phyloP scores from a whole-genome alignment of 2,888 invertebrate genomes.

The Patella caerulea region DNA sequence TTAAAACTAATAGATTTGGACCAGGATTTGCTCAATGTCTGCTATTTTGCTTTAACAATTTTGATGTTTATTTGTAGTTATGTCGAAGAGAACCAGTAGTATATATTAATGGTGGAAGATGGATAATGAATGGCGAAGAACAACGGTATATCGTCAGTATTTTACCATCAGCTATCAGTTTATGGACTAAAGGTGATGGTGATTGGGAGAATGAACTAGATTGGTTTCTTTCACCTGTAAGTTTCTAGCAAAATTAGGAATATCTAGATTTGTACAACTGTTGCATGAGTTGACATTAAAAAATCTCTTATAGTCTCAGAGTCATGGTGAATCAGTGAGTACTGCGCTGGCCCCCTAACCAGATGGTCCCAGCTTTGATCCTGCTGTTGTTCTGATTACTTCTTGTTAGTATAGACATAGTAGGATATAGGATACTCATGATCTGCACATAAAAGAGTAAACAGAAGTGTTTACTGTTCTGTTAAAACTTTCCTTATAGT shows the following conservation, averaged over 20 bases:
- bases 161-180: slow-evolving; percentile 31
- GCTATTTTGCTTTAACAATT: neutral
- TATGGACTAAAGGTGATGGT: slow-evolving; percentile 31
- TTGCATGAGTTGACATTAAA: too few relatives aligned
- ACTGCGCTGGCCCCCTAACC: neutral
- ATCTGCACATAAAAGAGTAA: too few relatives aligned
- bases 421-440: too few relatives aligned
- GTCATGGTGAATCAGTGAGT: neutral
- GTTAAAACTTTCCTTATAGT: too few relatives aligned
- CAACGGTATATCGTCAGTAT: slow-evolving; percentile 32
- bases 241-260: neutral
- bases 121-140: slow-evolving; percentile 8
- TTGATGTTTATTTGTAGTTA: slow-evolving; percentile 23
- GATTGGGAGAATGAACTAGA: slow-evolving; percentile 38
- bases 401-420: too few relatives aligned
- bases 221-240: slow-evolving; percentile 37
- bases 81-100: slow-evolving; percentile 32
- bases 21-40: too few relatives aligned
- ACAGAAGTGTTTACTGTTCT: too few relatives aligned
- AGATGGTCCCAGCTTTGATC: neutral
- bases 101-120: slow-evolving; percentile 22
- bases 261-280: too few relatives aligned
- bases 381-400: neutral
- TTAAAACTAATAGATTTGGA: too few relatives aligned
- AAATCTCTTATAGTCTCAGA: too few relatives aligned